phyloP scores from a whole-genome alignment of 1,140 invertebrate genomes.

The Sitobion miscanthi region DNA sequence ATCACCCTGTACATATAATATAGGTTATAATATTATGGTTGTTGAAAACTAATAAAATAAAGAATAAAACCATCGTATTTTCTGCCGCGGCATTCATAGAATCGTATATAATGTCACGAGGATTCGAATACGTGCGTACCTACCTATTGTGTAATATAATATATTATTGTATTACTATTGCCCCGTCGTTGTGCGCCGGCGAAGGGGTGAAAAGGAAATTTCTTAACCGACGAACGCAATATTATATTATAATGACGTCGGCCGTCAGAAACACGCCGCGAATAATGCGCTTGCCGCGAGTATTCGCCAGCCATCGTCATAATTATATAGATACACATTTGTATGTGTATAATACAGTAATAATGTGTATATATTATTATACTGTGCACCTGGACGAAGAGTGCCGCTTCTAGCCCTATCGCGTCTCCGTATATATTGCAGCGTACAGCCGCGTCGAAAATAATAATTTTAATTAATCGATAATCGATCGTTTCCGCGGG shows the following conservation, averaged over 20 bases:
- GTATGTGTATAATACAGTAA: neutral
- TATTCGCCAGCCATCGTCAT: neutral
- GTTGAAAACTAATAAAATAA: neutral
- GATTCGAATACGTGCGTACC: neutral
- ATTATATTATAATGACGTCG: neutral
- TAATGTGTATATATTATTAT: neutral
- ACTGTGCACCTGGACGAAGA: neutral
- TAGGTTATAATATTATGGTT: neutral
- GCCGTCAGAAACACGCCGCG: neutral
- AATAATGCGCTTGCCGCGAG: neutral
- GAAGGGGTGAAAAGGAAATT: slow-evolving; percentile 8
- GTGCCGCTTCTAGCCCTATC: neutral
- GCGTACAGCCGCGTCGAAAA: neutral
- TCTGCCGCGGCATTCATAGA: neutral
- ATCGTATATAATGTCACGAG: neutral
- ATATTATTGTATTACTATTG: neutral
- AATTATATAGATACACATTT: neutral
- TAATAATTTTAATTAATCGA: slow-evolving; percentile 20
- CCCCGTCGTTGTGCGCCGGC: neutral
- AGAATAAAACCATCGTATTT: neutral
- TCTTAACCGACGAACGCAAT: neutral
- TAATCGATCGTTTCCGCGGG: slow-evolving; percentile 10
- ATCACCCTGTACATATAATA: neutral
- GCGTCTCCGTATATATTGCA: neutral
- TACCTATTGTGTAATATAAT: neutral